Conservation (phyloP, 2,113 vertebrate genomes). For the Aphelocoma coerulescens region DNA sequence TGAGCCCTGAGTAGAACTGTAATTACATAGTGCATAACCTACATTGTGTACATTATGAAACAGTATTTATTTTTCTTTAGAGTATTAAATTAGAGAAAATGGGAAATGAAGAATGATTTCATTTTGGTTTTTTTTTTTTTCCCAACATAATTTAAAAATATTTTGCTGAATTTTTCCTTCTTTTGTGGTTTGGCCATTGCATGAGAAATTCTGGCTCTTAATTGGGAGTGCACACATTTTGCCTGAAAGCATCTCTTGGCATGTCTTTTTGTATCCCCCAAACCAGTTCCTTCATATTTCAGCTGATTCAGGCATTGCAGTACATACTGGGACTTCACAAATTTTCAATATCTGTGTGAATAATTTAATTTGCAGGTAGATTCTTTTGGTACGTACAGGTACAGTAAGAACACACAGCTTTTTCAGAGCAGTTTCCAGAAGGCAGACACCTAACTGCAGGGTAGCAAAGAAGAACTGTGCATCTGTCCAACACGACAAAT, state of each 20-base stretch:
- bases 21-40: not conserved
- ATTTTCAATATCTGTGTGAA: not conserved
- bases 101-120: not conserved
- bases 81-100: not conserved
- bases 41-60: not conserved
- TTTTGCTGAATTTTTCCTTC: not conserved
- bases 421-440: not conserved
- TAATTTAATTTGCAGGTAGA: not conserved
- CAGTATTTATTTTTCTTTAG: not conserved
- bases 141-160: not conserved
- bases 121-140: accelerated
- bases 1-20: not conserved
- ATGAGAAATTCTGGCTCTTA: not conserved
- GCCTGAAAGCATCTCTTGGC: not conserved
- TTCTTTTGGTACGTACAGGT: not conserved
- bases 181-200: not conserved
- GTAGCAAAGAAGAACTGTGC: not conserved
- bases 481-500: not conserved
- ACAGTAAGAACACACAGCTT: not conserved
- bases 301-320: not conserved
- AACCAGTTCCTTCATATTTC: not conserved
- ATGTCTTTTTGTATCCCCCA: not conserved
- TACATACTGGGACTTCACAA: not conserved
- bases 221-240: not conserved
- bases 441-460: not conserved